Percentiles rank a stretch among this genome's conserved stretches.
Evolutionary conservation across 2,113 vertebrate genomes (phyloP).

Genomic region (Panthera leo): DNA sequence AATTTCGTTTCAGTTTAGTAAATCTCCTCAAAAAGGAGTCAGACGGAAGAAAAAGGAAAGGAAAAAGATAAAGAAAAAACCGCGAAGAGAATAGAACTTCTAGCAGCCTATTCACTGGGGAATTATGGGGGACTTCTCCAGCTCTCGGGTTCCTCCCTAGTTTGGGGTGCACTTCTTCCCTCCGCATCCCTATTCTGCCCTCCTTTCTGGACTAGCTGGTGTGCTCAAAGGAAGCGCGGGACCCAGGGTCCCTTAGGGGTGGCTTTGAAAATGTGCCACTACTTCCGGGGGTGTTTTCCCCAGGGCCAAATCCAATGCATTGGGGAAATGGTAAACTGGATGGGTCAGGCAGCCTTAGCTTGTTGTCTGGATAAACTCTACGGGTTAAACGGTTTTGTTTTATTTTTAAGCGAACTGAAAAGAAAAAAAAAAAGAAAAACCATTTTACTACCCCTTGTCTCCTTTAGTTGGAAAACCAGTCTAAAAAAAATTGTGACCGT

Average conservation of each 20-base stretch:
- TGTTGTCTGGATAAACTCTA: not conserved
- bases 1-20: constrained; percentile 56
- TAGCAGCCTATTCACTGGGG: not conserved
- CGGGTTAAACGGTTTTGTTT: constrained; percentile 27
- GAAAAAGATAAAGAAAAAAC: not conserved
- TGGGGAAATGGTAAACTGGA: not conserved
- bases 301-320: not conserved
- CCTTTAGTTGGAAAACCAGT: constrained; percentile 14
- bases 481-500: constrained; percentile 46
- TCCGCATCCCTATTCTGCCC: not conserved
- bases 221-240: not conserved
- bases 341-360: not conserved
- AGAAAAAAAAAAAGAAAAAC: not conserved
- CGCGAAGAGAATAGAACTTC: not conserved
- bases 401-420: constrained; percentile 43
- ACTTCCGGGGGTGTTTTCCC: not conserved
- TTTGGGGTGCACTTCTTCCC: not conserved
- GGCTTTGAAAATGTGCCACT: not conserved
- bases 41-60: not conserved
- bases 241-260: not conserved
- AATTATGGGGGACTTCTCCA: not conserved
- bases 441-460: not conserved
- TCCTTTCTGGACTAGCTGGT: not conserved
- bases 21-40: not conserved
- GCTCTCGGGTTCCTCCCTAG: not conserved